Evolutionary conservation across 64 coral and sea anemone species (phyloP).

Genomic region (Trachythela sp.): DNA sequence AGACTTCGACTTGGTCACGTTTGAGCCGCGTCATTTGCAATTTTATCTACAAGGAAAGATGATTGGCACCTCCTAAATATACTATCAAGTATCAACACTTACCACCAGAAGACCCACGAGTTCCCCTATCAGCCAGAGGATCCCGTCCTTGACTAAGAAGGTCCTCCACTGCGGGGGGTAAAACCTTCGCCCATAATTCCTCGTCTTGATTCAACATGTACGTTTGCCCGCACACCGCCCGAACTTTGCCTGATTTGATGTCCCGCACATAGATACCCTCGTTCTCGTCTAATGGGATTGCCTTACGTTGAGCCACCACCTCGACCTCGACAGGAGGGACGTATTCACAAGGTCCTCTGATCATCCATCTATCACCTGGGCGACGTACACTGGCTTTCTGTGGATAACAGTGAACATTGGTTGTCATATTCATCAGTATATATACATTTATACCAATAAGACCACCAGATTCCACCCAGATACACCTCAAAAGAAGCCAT

Average conservation of each 20-base stretch:
- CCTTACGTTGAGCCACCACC: conserved; percentile 75
- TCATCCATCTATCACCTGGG: conserved; percentile 98
- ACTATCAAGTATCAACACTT: not conserved
- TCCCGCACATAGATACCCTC: conserved; percentile 96
- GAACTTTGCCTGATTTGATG: conserved; percentile 92
- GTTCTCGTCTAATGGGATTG: conserved; percentile 93
- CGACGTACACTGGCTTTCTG: conserved; percentile 63
- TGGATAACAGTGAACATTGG: not conserved
- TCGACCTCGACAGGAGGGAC: conserved; percentile 90
- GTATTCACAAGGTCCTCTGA: conserved; percentile 91
- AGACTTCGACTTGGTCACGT: too few species aligned
- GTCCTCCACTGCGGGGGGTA: conserved; percentile 82
- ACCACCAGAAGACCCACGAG: conserved; percentile 17
- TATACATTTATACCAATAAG: too few species aligned
- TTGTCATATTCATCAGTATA: conserved; percentile 11
- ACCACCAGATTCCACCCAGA: not conserved
- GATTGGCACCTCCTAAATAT: not conserved
- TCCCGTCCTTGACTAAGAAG: conserved; percentile 76
- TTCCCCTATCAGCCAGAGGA: conserved; percentile 90
- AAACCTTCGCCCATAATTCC: conserved; percentile 82
- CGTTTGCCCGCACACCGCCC: conserved; percentile 89
- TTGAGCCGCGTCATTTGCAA: too few species aligned
- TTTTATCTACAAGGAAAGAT: too few species aligned
- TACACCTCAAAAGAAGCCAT: not conserved
- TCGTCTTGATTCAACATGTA: conserved; percentile 99